A percentile compares a stretch with the other conserved stretches of the same genome.
These are phyloP conservation scores for Dinoponera quadriceps DNA, from an alignment of 1,140 invertebrate genomes.

Conservation along the genomic window DNA sequence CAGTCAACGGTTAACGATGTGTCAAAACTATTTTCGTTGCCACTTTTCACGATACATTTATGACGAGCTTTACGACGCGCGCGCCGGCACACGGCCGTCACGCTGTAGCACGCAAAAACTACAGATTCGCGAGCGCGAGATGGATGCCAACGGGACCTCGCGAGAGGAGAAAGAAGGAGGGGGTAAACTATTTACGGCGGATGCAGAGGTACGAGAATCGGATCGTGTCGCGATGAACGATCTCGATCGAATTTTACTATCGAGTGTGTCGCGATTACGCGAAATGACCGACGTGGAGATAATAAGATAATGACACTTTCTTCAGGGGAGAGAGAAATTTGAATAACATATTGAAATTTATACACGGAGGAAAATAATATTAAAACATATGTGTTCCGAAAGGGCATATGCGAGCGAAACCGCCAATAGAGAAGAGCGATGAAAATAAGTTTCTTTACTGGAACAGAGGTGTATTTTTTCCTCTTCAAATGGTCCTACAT, in stretches of 20 bases:
- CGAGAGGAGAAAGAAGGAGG: not conserved
- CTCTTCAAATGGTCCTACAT: too few species aligned
- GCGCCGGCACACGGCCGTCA: conserved; percentile 14
- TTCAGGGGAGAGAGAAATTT: too few species aligned
- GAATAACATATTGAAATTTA: too few species aligned
- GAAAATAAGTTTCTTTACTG: too few species aligned
- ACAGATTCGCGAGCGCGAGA: not conserved
- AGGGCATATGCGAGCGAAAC: too few species aligned
- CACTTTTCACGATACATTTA: conserved; percentile 66
- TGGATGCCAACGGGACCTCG: not conserved
- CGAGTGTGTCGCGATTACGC: not conserved
- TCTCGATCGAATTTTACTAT: not conserved
- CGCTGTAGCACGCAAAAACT: conserved; percentile 31
- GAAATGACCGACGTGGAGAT: too few species aligned
- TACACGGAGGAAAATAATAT: too few species aligned
- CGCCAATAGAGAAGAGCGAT: too few species aligned
- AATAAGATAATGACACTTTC: too few species aligned
- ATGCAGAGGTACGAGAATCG: not conserved
- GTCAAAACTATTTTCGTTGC: conserved; percentile 74
- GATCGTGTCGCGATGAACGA: not conserved
- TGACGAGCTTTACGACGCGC: conserved; percentile 51
- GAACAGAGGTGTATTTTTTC: too few species aligned
- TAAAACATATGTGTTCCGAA: too few species aligned
- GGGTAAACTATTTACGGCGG: conserved; percentile 20
- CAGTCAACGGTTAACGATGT: conserved; percentile 73